A percentile compares a stretch with the other conserved stretches of the same genome.
Conservation (phyloP, 1,140 invertebrate species). For the Cydia splendana region DNA sequence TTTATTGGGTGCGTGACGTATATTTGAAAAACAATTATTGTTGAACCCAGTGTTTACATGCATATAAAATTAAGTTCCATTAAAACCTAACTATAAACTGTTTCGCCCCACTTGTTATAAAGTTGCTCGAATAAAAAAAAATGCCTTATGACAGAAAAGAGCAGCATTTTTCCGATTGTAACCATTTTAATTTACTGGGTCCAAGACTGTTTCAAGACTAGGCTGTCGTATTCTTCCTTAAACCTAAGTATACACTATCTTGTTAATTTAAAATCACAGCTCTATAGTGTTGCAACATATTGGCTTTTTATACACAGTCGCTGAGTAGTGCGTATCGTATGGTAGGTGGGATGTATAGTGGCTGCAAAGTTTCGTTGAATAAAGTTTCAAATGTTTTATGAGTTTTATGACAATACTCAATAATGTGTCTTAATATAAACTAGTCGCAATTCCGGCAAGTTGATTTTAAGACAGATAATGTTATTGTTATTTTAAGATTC, state of each 20-base stretch:
- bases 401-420: slow-evolving; percentile 20
- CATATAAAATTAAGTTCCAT: not conserved
- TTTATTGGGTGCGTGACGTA: not conserved
- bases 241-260: slow-evolving; percentile 38
- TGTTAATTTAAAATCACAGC: slow-evolving; percentile 46
- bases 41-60: not conserved
- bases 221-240: slow-evolving; percentile 34
- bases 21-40: not conserved
- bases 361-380: slow-evolving; percentile 38
- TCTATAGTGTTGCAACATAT: slow-evolving; percentile 56
- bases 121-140: not conserved
- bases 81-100: not conserved
- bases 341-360: slow-evolving; percentile 51
- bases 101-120: not conserved
- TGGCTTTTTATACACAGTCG: slow-evolving; percentile 72
- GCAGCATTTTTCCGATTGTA: slow-evolving; percentile 15
- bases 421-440: not conserved
- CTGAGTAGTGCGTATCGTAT: slow-evolving; percentile 68
- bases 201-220: slow-evolving; percentile 25
- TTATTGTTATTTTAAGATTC: slow-evolving; percentile 28
- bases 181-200: slow-evolving; percentile 26
- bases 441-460: not conserved
- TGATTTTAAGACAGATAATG: slow-evolving; percentile 4
- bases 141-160: not conserved
- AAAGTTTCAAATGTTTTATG: slow-evolving; percentile 11